A percentile compares a stretch with the other conserved stretches of the same genome.
These are phyloP conservation scores for Stichodactyla mertensii DNA, from an alignment of 64 coral and sea anemone genomes.

Conservation along the genomic window DNA sequence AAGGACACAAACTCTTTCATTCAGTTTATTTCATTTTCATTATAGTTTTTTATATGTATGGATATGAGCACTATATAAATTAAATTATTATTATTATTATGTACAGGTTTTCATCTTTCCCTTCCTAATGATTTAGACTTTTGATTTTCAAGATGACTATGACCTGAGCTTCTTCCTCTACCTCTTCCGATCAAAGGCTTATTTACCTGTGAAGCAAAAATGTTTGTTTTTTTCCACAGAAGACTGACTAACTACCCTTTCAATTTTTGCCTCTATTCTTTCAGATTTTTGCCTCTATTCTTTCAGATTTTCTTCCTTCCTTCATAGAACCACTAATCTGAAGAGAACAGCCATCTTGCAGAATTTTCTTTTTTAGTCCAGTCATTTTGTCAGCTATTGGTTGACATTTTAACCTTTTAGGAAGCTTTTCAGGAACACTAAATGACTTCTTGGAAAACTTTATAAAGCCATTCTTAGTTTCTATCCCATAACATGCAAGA, in stretches of 20 bases:
- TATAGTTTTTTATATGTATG: too few relatives aligned
- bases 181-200: not conserved
- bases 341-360: not conserved
- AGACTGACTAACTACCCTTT: too few relatives aligned
- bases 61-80: too few relatives aligned
- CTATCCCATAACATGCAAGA: not conserved
- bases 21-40: too few relatives aligned
- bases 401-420: not conserved
- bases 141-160: not conserved
- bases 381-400: not conserved
- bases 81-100: too few relatives aligned
- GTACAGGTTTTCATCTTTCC: not conserved
- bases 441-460: slow-evolving; percentile 9
- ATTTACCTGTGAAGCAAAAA: not conserved
- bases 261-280: not conserved
- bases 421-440: not conserved
- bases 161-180: not conserved
- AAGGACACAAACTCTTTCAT: too few relatives aligned
- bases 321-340: not conserved
- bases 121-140: not conserved
- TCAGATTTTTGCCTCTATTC: not conserved
- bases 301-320: not conserved
- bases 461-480: not conserved
- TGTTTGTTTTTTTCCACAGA: not conserved
- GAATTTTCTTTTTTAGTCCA: not conserved